Evolutionary conservation across 2,113 vertebrate genomes (phyloP).

Genomic region (Lathamus discolor): DNA sequence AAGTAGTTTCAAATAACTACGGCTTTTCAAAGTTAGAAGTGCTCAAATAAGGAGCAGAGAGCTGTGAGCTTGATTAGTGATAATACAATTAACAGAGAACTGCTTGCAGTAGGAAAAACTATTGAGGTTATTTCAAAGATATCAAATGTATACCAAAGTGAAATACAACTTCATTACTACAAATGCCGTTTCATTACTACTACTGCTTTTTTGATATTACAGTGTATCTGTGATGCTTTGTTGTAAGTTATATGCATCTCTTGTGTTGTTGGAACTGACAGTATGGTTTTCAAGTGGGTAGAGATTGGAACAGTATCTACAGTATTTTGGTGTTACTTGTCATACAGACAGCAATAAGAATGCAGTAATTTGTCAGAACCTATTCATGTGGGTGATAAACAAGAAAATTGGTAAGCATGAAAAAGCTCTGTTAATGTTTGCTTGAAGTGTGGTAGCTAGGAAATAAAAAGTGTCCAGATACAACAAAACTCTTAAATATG

Average conservation of each 20-base stretch:
- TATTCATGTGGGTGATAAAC: neutral
- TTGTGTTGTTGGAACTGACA: neutral
- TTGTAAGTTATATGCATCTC: neutral
- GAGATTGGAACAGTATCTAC: neutral
- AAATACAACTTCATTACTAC: neutral
- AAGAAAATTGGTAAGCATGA: neutral
- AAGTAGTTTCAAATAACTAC: neutral
- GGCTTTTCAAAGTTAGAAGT: neutral
- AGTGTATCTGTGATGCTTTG: neutral
- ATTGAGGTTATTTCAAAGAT: neutral
- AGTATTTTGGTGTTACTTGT: neutral
- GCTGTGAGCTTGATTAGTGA: neutral
- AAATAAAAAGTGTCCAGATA: neutral
- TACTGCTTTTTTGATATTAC: neutral
- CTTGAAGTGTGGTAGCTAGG: neutral
- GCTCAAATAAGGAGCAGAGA: neutral
- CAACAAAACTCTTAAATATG: neutral
- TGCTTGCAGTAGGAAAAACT: neutral
- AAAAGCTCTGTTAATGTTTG: neutral
- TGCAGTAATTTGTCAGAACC: neutral
- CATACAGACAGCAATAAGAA: neutral
- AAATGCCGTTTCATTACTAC: neutral
- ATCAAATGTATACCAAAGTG: neutral
- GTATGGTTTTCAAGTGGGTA: neutral
- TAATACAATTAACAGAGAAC: neutral